These are phyloP conservation scores for Metopolophium dirhodum DNA, from an alignment of 1,140 invertebrate species.

Conservation along the genomic window DNA sequence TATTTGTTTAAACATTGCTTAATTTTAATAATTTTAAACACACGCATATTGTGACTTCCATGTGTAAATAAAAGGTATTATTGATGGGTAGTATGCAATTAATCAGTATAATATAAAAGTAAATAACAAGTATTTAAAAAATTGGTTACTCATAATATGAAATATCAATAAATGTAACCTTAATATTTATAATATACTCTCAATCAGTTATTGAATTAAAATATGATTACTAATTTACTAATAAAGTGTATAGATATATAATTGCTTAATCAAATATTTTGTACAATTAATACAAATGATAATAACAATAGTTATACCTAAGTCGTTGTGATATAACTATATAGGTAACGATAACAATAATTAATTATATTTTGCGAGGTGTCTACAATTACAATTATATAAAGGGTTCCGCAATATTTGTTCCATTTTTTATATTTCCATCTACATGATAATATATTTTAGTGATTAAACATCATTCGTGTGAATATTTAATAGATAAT, in stretches of 20 bases:
- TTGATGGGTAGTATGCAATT: neutral
- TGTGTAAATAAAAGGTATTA: neutral
- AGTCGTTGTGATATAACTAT: no score
- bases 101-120: neutral
- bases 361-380: neutral
- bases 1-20: neutral
- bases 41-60: neutral
- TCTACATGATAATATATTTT: neutral
- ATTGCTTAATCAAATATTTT: no score
- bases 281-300: no score
- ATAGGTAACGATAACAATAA: no score
- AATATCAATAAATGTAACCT: neutral
- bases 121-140: neutral
- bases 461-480: neutral
- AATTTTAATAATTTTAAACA: neutral
- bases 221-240: neutral
- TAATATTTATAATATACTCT: neutral
- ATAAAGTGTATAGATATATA: no score
- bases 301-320: no score
- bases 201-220: neutral
- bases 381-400: neutral
- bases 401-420: neutral
- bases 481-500: neutral
- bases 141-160: neutral
- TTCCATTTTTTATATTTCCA: neutral